These are phyloP conservation scores for Lysiphlebus fabarum DNA, from an alignment of 1,140 invertebrate genomes.

Conservation along the genomic window DNA sequence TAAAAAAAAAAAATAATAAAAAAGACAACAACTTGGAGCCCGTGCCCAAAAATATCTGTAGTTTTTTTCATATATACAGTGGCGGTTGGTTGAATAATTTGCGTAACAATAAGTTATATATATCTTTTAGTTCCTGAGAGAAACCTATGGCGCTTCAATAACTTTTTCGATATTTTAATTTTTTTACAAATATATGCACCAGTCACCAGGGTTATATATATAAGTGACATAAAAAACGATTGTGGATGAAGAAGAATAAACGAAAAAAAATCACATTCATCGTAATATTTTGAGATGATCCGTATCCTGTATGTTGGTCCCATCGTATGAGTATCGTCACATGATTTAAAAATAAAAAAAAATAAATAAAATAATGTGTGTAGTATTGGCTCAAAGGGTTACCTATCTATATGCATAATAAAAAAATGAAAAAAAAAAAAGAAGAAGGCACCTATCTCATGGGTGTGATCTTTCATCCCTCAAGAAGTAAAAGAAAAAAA, in stretches of 20 bases:
- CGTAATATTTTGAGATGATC: too few relatives aligned
- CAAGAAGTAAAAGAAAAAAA: too few relatives aligned
- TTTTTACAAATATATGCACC: too few relatives aligned
- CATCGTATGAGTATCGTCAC: too few relatives aligned
- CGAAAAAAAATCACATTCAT: too few relatives aligned
- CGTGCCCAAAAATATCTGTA: neutral
- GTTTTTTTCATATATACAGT: neutral
- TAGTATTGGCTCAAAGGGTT: constrained; percentile 19
- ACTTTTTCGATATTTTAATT: too few relatives aligned
- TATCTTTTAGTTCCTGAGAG: neutral
- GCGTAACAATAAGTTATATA: constrained; percentile 39
- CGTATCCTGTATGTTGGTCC: too few relatives aligned
- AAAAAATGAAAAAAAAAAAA: constrained; percentile 12
- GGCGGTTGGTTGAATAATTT: constrained; percentile 39
- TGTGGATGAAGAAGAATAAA: too few relatives aligned
- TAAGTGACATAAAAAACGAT: too few relatives aligned
- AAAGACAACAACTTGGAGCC: neutral
- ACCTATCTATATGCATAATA: neutral
- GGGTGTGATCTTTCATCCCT: constrained; percentile 40
- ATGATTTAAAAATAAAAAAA: constrained; percentile 23
- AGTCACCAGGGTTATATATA: too few relatives aligned
- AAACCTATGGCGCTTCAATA: too few relatives aligned
- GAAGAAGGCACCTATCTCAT: constrained; percentile 38
- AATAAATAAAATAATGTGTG: constrained; percentile 26
- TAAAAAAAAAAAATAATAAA: constrained; percentile 27